Percentiles rank a stretch among this genome's conserved stretches.
Evolutionary conservation across 2,113 vertebrate species (phyloP).

Genomic region (Cavia porcellus): DNA sequence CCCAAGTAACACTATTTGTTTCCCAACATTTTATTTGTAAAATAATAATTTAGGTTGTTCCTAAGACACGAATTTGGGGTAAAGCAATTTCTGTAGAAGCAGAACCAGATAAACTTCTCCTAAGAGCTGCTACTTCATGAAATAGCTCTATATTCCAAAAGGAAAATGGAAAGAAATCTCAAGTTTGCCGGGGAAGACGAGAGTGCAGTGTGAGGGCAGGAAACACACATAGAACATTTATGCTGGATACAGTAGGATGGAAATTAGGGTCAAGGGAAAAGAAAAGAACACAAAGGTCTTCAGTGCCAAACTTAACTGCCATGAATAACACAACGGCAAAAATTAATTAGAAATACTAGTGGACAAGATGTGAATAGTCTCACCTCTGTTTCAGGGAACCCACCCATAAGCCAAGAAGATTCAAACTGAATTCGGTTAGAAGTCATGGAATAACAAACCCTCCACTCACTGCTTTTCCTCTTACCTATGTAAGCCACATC

Average conservation of each 20-base stretch:
- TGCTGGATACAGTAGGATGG: background rate
- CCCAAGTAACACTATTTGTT: background rate
- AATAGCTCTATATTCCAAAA: background rate
- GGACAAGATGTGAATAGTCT: background rate
- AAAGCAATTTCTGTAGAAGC: background rate
- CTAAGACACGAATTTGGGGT: background rate
- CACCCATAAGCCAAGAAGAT: background rate
- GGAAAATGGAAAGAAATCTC: background rate
- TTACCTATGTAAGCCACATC: slow-evolving; percentile 94
- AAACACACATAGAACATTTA: background rate
- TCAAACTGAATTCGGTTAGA: background rate
- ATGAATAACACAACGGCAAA: background rate
- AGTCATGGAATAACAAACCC: background rate
- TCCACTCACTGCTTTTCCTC: background rate
- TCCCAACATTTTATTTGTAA: background rate
- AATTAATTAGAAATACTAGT: background rate
- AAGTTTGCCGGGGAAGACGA: background rate
- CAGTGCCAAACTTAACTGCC: background rate
- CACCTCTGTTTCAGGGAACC: background rate
- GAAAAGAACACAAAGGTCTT: background rate
- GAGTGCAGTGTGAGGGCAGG: background rate
- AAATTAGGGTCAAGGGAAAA: background rate
- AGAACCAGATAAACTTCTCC: background rate
- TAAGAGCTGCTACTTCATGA: background rate
- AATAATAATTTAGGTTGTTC: background rate